These are phyloP conservation scores for Anguilla pacifica DNA, from an alignment of 2,797 vertebrate genomes.

Conservation along the genomic window DNA sequence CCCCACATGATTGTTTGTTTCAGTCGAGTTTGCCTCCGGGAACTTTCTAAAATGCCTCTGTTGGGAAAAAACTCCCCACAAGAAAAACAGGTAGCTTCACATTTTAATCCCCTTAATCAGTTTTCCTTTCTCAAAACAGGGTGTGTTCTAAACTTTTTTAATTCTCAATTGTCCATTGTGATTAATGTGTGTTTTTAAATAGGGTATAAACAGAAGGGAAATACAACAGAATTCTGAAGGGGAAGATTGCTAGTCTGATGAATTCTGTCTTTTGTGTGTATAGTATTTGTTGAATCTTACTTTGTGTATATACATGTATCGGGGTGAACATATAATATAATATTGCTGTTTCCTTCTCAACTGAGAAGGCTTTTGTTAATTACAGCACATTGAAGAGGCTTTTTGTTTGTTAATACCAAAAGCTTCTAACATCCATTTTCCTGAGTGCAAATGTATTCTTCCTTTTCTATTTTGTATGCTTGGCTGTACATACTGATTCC, in stretches of 20 bases:
- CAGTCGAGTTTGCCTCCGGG: not conserved
- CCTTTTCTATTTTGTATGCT: no score
- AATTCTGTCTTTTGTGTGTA: not conserved
- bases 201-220: no score
- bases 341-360: no score
- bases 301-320: not conserved
- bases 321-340: no score
- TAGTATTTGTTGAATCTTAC: not conserved
- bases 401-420: no score
- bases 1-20: not conserved
- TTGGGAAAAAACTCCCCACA: not conserved
- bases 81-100: not conserved
- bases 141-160: conserved; percentile 3
- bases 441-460: no score
- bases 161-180: not conserved
- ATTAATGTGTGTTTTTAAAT: no score
- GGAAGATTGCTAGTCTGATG: no score
- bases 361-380: not conserved
- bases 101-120: conserved; percentile 8
- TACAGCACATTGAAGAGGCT: no score
- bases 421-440: no score
- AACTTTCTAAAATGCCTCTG: not conserved
- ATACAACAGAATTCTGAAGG: no score
- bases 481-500: no score
- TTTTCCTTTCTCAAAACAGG: conserved; percentile 20